Evolutionary conservation across 2,888 invertebrate genomes (phyloP), one percentile per base, ranked within the genome.

Genomic region (Tortrix viridana): DNA sequence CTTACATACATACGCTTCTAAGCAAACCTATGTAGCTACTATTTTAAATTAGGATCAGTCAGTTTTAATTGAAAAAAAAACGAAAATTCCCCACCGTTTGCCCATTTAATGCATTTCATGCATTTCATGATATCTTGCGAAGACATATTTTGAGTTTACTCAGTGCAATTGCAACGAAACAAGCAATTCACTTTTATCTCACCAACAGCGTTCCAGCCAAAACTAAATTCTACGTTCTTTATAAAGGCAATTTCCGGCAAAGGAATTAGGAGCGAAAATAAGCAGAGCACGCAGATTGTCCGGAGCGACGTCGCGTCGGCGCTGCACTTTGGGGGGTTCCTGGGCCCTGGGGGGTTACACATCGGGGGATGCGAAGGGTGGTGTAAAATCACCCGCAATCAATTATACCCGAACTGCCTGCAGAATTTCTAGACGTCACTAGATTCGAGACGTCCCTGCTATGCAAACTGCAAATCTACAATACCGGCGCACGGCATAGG

Each of bases 201-300:
- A 70, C 74, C 75, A 76, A 77, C 75, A 72, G 73, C 72, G 72
- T 77, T 77, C 77, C 77, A 79, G 12, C 76, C 73, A 72, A 82
- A 86, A 83, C 84, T 81, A 81, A 84, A 86, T 82, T 85, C 80
- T 81, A 80, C 79, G 80, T 88, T 85, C 83, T 88, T 86, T 86
- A 89, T 87, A 90, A 90, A 89, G 89, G 88, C 89, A 91, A 90
- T 91, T 91, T 91, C 90, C 89, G 86, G 83, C 85, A 84, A 88
- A 91, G 89, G 86, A 90, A 89, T 90, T 90, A 90, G 86, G 84
- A 85, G 86, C 84, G 90, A 92, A 91, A 92, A 91, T 90, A 91
- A 92, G 90, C 91, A 87, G 86, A 89, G 88, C 88, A 91, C 91
- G 91, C 91, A 92, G 91, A 91, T 89, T 89, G 91, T 91, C 89